Percentiles rank a stretch among this genome's conserved stretches.
These are phyloP conservation scores for Marasmarcha lunaedactyla DNA, from an alignment of 2,888 invertebrate species.

Conservation along the genomic window DNA sequence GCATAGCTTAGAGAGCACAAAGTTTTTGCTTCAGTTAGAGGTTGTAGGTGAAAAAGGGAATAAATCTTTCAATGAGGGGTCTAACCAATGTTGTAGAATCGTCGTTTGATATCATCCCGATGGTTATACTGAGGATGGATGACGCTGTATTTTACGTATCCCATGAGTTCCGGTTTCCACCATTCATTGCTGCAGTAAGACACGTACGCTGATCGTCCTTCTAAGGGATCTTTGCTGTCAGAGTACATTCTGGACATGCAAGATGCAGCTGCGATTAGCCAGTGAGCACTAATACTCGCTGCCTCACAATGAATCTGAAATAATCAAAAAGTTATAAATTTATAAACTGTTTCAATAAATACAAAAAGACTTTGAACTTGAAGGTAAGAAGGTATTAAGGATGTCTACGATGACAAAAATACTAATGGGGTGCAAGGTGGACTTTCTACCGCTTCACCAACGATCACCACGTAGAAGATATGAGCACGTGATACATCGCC, in stretches of 20 bases:
- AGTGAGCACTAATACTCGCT: slow-evolving; percentile 44
- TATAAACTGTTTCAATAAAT: neutral
- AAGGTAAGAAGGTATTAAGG: too few relatives aligned
- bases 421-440: too few relatives aligned
- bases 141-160: slow-evolving; percentile 43
- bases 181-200: slow-evolving; percentile 41
- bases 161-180: slow-evolving; percentile 38
- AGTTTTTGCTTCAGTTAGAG: too few relatives aligned
- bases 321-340: slow-evolving; percentile 3
- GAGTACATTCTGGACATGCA: slow-evolving; percentile 27
- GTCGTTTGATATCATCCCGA: slow-evolving; percentile 25
- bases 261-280: slow-evolving; percentile 44
- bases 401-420: too few relatives aligned
- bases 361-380: too few relatives aligned
- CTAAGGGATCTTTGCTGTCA: slow-evolving; percentile 16
- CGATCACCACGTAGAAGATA: too few relatives aligned
- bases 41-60: too few relatives aligned
- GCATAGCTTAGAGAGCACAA: too few relatives aligned
- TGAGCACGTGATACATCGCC: too few relatives aligned
- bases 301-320: slow-evolving; percentile 47
- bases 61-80: too few relatives aligned
- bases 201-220: slow-evolving; percentile 40
- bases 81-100: slow-evolving; percentile 47
- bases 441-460: too few relatives aligned
- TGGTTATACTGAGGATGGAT: slow-evolving; percentile 41